Percentiles rank a stretch among this genome's conserved stretches.
Conservation (phyloP, 2,888 invertebrate genomes). For the Ophonus ardosiacus region DNA sequence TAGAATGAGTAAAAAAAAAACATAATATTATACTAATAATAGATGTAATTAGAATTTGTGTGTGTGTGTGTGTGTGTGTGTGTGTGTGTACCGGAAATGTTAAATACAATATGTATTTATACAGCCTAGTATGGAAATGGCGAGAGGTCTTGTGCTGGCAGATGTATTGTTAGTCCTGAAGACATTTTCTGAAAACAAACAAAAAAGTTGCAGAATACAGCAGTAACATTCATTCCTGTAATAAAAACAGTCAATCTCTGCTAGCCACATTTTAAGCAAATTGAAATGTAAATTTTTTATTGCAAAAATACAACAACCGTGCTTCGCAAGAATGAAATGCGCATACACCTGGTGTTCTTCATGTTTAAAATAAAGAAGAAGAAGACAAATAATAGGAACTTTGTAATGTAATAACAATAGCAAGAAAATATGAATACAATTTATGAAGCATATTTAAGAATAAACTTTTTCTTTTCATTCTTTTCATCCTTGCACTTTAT, state of each 20-base stretch:
- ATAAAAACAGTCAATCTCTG: constrained; percentile 33
- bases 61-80: no score
- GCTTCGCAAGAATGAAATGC: constrained; percentile 10
- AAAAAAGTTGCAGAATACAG: not conserved
- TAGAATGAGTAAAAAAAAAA: no score
- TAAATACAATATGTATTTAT: no score
- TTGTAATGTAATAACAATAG: no score
- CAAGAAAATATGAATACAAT: not conserved
- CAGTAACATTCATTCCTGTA: constrained; percentile 13
- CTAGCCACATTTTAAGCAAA: constrained; percentile 32
- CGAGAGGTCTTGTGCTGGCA: no score
- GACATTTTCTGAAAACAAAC: not conserved
- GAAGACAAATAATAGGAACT: no score
- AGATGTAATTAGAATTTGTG: no score
- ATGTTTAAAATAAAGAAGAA: no score
- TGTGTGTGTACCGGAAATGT: no score
- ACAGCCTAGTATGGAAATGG: no score
- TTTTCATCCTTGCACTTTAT: constrained; percentile 6
- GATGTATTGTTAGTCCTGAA: not conserved
- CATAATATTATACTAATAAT: no score
- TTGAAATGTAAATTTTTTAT: constrained; percentile 43
- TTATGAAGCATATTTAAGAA: not conserved
- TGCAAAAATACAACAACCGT: constrained; percentile 7
- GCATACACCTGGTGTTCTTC: not conserved
- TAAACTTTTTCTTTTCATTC: not conserved